Evolutionary conservation across 2,113 vertebrate species (phyloP).

Genomic region (Corydoras maculifer): DNA sequence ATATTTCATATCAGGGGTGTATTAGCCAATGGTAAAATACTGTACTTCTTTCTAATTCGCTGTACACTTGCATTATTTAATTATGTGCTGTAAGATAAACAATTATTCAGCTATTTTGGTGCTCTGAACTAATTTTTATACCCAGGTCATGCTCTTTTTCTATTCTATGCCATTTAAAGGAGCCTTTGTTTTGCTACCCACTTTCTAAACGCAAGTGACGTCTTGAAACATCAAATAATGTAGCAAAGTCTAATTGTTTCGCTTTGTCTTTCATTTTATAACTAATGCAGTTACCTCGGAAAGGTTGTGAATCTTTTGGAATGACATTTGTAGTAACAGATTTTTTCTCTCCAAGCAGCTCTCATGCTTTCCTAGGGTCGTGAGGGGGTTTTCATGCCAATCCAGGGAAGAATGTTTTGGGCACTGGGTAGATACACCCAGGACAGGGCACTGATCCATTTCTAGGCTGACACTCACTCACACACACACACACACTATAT

Average conservation of each 20-base stretch:
- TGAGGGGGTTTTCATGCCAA: too few species aligned
- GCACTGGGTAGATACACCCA: too few species aligned
- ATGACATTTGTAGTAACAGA: background rate
- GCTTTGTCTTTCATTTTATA: too few species aligned
- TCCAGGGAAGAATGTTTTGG: too few species aligned
- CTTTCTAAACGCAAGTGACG: constrained; percentile 44
- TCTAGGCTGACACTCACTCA: too few species aligned
- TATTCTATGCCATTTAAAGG: too few species aligned
- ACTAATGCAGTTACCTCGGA: background rate
- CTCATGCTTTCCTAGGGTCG: too few species aligned
- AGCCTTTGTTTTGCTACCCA: background rate
- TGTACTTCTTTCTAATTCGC: constrained; percentile 40
- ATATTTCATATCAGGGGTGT: constrained; percentile 45
- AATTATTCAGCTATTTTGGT: constrained; percentile 39
- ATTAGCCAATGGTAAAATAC: constrained; percentile 37
- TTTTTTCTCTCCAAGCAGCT: too few species aligned
- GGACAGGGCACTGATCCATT: too few species aligned
- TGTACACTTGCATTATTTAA: constrained; percentile 39
- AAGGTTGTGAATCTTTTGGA: background rate
- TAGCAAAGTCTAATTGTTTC: constrained; percentile 16
- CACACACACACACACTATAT: too few species aligned
- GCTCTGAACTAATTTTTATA: constrained; percentile 38
- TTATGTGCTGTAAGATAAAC: constrained; percentile 42
- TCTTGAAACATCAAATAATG: constrained; percentile 29
- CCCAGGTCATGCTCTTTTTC: constrained; percentile 28